Evolutionary conservation across 2,113 vertebrate species (phyloP), one percentile per base, ranked within the genome.

Genomic region (Capreolus pygargus): DNA sequence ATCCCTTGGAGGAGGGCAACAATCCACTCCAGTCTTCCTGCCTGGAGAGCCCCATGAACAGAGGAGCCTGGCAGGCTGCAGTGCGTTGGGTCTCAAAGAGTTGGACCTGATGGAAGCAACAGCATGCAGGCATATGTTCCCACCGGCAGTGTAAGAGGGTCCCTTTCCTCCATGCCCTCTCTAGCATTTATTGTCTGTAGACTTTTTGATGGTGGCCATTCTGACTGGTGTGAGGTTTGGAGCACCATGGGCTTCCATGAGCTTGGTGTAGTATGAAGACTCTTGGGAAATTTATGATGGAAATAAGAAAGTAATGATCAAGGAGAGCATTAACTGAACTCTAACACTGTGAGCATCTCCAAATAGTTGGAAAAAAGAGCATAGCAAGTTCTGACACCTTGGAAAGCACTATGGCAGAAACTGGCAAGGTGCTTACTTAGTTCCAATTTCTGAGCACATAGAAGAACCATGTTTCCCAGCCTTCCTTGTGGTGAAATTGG

Each of bases 61-160:
- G 19, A 23, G n/a, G n/a, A 5, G 19, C 67, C n/a, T 3, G n/a
- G 6, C 67, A 36, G 67, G 67, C n/a, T 12, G 19, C 67, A 39
- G n/a, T 11, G 19, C n/a, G 0, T 1, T 1, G n/a, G 10, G 67
- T 39, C n/a, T 70, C n/a, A 23, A 6, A 12, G 67, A 70, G 19
- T 0, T 23, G 67, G n/a, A 6, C 19, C 0, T 13, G n/a, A 6
- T 19, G 12, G 67, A 39, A 70, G n/a, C 1, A 1, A 39, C 19
- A 6, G 67, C 67, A 3, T 0, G 10, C n/a, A 23, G 67, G 10
- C n/a, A 0, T 1, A 5, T 1, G 8, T 30, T 47, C 45, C 76
- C 14, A 47, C 43, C 43, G 1, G 0, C 76, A 45, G 76, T 10
- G 27, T 17, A 2, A 28, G 43, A 10, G 43, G 43, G 74, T 2